Evolutionary conservation across 2,888 invertebrate species (phyloP).

Genomic region (Caenorhabditis imperialis): DNA sequence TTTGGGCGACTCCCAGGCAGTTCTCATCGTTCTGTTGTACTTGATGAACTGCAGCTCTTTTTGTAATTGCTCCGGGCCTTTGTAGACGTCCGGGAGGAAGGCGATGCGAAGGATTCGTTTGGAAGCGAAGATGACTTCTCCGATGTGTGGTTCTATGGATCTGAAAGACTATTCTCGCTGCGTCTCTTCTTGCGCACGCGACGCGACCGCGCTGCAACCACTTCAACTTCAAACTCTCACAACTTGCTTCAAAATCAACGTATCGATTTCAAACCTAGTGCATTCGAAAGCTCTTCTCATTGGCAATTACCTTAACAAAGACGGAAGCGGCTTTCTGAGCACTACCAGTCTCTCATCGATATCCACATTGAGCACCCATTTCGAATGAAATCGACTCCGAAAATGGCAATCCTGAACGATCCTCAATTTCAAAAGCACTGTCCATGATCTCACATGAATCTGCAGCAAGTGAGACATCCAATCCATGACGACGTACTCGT

Average conservation of each 20-base stretch:
- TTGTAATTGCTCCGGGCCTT: neutral
- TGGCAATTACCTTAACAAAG: neutral
- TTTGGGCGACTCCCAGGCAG: neutral
- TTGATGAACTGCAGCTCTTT: neutral
- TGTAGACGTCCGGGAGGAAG: neutral
- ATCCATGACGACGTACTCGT: conserved; percentile 3
- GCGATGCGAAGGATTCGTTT: neutral
- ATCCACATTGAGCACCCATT: conserved; percentile 26
- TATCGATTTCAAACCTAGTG: too few species aligned
- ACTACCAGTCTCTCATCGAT: conserved; percentile 21
- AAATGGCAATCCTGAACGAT: conserved; percentile 16
- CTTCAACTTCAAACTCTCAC: too few species aligned
- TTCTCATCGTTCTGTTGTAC: neutral
- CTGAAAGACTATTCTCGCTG: too few species aligned
- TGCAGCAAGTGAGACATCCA: conserved; percentile 19
- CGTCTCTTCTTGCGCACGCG: too few species aligned
- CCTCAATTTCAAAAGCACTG: neutral
- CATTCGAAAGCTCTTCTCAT: too few species aligned
- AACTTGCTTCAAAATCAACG: too few species aligned
- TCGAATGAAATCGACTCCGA: conserved; percentile 13
- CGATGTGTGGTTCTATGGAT: neutral
- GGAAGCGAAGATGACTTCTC: conserved; percentile 1
- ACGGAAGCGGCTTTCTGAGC: neutral
- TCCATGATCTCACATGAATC: neutral
- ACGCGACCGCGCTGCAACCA: too few species aligned